These are phyloP conservation scores for Mylabris phalerata DNA, from an alignment of 1,140 invertebrate genomes.

Conservation along the genomic window DNA sequence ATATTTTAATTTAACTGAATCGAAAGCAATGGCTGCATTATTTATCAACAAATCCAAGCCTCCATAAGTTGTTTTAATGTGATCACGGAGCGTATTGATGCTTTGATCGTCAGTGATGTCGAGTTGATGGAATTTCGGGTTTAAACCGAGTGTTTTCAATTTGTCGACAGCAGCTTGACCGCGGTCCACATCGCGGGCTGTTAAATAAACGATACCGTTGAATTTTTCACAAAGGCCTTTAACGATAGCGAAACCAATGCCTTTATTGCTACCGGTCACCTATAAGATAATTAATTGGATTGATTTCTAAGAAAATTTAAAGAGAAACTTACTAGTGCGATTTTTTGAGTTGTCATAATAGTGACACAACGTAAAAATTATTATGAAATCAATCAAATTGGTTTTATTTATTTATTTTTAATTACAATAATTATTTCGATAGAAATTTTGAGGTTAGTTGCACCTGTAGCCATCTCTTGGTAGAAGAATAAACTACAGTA, in stretches of 20 bases:
- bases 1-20: too few species aligned
- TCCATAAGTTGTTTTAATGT: slow-evolving; percentile 57
- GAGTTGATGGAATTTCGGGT: slow-evolving; percentile 55
- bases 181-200: slow-evolving; percentile 48
- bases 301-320: too few species aligned
- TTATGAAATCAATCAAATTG: too few species aligned
- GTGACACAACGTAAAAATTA: too few species aligned
- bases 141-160: slow-evolving; percentile 47
- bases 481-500: too few species aligned
- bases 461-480: too few species aligned
- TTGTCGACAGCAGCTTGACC: slow-evolving; percentile 49
- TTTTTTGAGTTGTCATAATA: too few species aligned
- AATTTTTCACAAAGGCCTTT: slow-evolving; percentile 55
- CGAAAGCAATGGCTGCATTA: slow-evolving; percentile 75
- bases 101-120: slow-evolving; percentile 53
- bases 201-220: slow-evolving; percentile 52
- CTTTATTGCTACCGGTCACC: slow-evolving; percentile 72
- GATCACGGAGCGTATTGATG: slow-evolving; percentile 47
- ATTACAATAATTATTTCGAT: too few species aligned
- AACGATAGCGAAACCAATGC: slow-evolving; percentile 65
- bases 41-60: slow-evolving; percentile 77
- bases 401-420: too few species aligned
- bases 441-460: too few species aligned
- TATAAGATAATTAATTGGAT: slow-evolving; percentile 12
- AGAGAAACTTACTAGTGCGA: too few species aligned